Evolutionary conservation across 1,140 invertebrate genomes (phyloP), one percentile per base, ranked within the genome.

Genomic region (Zaprionus taronus): DNA sequence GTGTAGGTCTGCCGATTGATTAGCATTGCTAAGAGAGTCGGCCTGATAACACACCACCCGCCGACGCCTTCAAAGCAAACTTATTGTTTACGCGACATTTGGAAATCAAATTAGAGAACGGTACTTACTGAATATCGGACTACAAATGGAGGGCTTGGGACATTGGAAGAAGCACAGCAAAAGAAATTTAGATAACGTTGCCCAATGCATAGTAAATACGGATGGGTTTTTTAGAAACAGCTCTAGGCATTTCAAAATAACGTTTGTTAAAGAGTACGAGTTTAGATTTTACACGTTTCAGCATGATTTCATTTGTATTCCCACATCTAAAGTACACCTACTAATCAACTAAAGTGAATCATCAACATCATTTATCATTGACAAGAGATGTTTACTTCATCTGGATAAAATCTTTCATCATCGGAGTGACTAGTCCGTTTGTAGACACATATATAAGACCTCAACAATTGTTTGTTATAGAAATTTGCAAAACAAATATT

Each of bases 41-140:
- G 38, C 11, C 58, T 69, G 65, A 60, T 73, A 53, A 60, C 47
- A 51, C 47, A 51, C 47, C 47, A 20, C 4, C 11, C 47, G 41
- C 56, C 31, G 31, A 34, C 31, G 31, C 31, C 66, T 17, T 17
- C 31, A 60, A 51, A 62, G 34, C 36, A 56, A 56, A 64, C 28
- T 26, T 34, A 34, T 58, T 65, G 62, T 31, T 71, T 22, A 63
- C 57, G 53, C 34, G 6, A 20, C 14, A 66, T 75, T 75, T 71
- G 67, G 67, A 71, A 70, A 71, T 64, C 72, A 75, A 75, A 71
- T 75, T 12, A 75, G 60, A 64, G 51, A 75, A 75, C 72, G 67
- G 67, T 71, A 75, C 31, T 57, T 51, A 2, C 31, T 51, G 67
- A 26, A 56, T 56, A 56, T 56, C n/a, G 24, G 53, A 56, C 47